phyloP scores from a whole-genome alignment of 2,797 vertebrate genomes.

The Spondyliosoma cantharus region DNA sequence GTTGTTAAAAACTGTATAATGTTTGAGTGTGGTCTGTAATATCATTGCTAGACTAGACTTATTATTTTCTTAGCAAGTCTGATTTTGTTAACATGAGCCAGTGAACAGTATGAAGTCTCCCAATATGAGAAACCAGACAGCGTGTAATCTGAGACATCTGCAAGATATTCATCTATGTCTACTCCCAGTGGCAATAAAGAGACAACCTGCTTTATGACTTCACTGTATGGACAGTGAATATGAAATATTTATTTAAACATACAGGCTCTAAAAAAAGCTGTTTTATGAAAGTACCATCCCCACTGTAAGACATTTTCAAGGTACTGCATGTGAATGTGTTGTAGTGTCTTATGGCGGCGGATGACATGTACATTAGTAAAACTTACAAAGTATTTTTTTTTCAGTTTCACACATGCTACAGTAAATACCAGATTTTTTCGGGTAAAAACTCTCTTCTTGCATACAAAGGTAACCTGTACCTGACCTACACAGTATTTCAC shows the following conservation, averaged over 20 bases:
- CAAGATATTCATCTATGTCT: constrained; percentile 36
- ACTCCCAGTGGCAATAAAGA: constrained; percentile 63
- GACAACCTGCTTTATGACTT: constrained; percentile 47
- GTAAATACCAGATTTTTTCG: too few species aligned
- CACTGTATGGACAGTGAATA: constrained; percentile 34
- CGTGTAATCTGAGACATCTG: constrained; percentile 44
- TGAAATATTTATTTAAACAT: constrained; percentile 53
- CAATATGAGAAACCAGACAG: constrained; percentile 37
- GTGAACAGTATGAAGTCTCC: constrained; percentile 12
- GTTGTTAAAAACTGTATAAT: constrained; percentile 21
- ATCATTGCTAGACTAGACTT: constrained; percentile 1
- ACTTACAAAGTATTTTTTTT: not conserved
- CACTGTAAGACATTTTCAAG: not conserved
- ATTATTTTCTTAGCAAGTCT: constrained; percentile 28
- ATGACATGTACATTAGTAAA: not conserved
- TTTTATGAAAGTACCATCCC: constrained; percentile 12
- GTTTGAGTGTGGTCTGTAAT: not conserved
- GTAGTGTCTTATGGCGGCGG: not conserved
- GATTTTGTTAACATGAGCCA: constrained; percentile 31
- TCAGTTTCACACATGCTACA: not conserved
- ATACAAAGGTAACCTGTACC: too few species aligned
- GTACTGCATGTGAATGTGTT: not conserved
- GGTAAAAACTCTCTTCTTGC: not conserved
- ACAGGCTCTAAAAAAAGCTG: constrained; percentile 9
- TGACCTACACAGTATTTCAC: not conserved